Evolutionary conservation across 1,140 invertebrate genomes (phyloP).

Genomic region (Cyrtorhinus lividipennis): DNA sequence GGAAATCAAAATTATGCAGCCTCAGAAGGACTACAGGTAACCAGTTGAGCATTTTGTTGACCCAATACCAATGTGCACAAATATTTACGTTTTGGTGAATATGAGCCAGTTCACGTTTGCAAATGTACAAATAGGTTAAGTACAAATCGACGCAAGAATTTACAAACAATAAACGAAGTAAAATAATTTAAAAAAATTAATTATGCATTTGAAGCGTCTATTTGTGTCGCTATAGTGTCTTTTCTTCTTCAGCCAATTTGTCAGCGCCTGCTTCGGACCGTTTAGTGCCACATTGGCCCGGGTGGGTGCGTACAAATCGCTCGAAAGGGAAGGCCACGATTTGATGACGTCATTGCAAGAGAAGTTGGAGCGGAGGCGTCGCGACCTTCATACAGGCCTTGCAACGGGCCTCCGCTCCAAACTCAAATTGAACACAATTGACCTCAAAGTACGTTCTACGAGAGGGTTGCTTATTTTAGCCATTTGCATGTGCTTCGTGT

Average conservation of each 20-base stretch:
- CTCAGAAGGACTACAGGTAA: conserved; percentile 57
- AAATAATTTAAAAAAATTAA: too few species aligned
- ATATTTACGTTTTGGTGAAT: too few species aligned
- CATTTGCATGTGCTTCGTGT: too few species aligned
- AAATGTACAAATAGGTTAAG: too few species aligned
- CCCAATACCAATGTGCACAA: too few species aligned
- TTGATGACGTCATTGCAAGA: conserved; percentile 56
- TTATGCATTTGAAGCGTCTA: too few species aligned
- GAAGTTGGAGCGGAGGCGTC: conserved; percentile 57
- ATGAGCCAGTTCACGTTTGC: too few species aligned
- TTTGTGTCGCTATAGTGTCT: too few species aligned
- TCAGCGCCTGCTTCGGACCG: conserved; percentile 72
- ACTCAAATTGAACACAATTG: conserved; percentile 52
- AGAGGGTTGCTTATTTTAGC: too few species aligned
- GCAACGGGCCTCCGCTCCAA: conserved; percentile 48
- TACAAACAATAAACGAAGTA: too few species aligned
- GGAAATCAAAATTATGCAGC: conserved; percentile 60
- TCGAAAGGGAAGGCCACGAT: conserved; percentile 69
- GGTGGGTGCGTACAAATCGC: conserved; percentile 53
- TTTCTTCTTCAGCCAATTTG: conserved; percentile 50
- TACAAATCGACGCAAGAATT: too few species aligned
- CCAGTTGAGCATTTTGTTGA: too few species aligned
- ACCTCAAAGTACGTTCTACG: conserved; percentile 49
- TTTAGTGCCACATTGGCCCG: conserved; percentile 70
- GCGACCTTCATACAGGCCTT: conserved; percentile 55